Conservation (phyloP, 2,797 vertebrate genomes). For the Corythornis leucogaster region DNA sequence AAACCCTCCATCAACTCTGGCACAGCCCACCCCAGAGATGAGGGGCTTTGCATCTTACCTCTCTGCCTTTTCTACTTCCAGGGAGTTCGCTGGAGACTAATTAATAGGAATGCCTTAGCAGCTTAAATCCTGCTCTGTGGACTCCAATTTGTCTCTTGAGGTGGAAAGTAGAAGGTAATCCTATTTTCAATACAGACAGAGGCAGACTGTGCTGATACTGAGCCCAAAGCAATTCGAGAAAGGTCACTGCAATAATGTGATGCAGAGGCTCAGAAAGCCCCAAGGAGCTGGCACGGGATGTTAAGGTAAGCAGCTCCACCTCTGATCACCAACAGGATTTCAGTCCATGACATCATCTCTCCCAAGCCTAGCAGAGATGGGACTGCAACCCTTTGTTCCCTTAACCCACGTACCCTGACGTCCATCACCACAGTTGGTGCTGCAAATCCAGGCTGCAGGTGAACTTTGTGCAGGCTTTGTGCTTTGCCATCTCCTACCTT, state of each 20-base stretch:
- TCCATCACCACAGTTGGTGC: neutral
- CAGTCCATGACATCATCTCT: neutral
- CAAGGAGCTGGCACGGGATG: neutral
- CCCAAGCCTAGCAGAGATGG: neutral
- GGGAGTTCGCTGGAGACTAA: neutral
- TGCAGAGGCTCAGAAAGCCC: neutral
- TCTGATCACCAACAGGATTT: neutral
- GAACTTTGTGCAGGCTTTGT: neutral
- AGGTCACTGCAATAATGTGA: neutral
- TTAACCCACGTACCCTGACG: rapidly evolving
- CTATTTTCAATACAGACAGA: neutral
- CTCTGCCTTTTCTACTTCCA: neutral
- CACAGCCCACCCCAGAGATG: neutral
- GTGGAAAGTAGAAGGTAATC: constrained; percentile 14
- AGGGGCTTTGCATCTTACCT: neutral
- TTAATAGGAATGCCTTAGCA: neutral
- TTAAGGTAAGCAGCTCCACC: neutral
- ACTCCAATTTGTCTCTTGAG: neutral
- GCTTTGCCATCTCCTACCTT: neutral
- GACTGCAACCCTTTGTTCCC: neutral
- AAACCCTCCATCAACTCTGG: neutral
- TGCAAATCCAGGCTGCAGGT: neutral
- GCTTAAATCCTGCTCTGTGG: neutral
- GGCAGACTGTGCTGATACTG: neutral
- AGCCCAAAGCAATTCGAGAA: neutral